A percentile compares a stretch with the other conserved stretches of the same genome.
These are phyloP conservation scores for Campoletis sonorensis DNA, from an alignment of 1,140 invertebrate genomes.

Conservation along the genomic window DNA sequence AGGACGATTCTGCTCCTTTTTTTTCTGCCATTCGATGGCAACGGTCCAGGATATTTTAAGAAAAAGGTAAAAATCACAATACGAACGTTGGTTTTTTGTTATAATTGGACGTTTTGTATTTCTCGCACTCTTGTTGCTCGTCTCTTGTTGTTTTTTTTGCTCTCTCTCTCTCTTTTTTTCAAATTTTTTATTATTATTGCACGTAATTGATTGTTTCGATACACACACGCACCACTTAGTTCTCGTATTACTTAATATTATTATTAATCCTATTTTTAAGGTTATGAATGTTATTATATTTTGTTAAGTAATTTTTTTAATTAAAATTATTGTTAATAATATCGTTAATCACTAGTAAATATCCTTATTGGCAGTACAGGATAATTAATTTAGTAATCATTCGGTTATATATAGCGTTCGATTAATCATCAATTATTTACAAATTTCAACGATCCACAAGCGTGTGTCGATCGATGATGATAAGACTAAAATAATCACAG, in stretches of 20 bases:
- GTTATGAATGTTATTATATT: constrained; percentile 58
- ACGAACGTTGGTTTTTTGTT: not conserved
- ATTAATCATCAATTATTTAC: constrained; percentile 10
- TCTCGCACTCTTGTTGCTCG: constrained; percentile 5
- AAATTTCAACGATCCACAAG: not conserved
- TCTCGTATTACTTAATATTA: constrained; percentile 47
- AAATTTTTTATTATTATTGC: constrained; percentile 52
- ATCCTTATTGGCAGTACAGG: constrained; percentile 24
- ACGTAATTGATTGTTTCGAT: constrained; percentile 56
- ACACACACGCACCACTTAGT: constrained; percentile 52
- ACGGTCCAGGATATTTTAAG: not conserved
- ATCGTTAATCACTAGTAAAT: not conserved
- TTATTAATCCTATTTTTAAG: constrained; percentile 60
- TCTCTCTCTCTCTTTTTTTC: constrained; percentile 15
- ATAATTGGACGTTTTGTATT: constrained; percentile 13
- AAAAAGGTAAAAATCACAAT: not conserved
- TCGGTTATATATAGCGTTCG: not conserved
- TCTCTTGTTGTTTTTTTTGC: not conserved
- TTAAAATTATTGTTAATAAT: constrained; percentile 36
- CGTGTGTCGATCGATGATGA: constrained; percentile 28
- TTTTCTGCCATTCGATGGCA: not conserved
- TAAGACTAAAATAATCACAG: constrained; percentile 73
- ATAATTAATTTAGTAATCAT: not conserved
- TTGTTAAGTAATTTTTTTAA: not conserved
- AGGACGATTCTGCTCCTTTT: not conserved